Conservation (phyloP, 2,113 vertebrate species). For the Noctilio leporinus region DNA sequence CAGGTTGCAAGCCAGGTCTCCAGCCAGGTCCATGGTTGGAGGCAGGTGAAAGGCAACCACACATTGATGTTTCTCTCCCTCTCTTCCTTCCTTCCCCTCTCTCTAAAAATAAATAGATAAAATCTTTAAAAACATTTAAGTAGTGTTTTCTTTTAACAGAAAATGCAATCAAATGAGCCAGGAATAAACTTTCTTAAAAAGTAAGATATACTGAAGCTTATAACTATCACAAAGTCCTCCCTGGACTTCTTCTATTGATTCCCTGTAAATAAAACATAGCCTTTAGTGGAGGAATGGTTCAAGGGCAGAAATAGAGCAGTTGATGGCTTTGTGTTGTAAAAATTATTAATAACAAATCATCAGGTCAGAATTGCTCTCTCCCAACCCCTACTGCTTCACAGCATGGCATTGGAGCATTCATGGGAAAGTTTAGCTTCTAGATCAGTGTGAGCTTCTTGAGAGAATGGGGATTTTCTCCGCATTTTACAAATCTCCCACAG, state of each 20-base stretch:
- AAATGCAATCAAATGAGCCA: neutral
- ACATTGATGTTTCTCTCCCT: too few relatives aligned
- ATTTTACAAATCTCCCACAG: neutral
- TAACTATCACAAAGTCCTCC: neutral
- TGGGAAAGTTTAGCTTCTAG: neutral
- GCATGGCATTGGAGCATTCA: neutral
- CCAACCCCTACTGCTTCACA: neutral
- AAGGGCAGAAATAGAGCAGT: neutral
- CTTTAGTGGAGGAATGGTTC: neutral
- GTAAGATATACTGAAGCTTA: neutral
- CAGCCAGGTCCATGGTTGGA: too few relatives aligned
- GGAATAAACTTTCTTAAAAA: neutral
- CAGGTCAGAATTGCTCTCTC: neutral
- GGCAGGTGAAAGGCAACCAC: too few relatives aligned
- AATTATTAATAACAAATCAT: neutral
- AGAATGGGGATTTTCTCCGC: neutral
- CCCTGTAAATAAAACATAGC: neutral
- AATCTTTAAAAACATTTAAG: neutral
- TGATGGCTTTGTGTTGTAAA: neutral
- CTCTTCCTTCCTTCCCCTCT: too few relatives aligned
- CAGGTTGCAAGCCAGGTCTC: too few relatives aligned
- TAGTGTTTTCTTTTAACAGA: neutral
- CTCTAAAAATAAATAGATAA: too few relatives aligned
- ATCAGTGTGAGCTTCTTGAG: neutral
- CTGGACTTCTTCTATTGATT: neutral